Evolutionary conservation across 92 coral and sea anemone species (phyloP).

Genomic region (Actinernus sp.): DNA sequence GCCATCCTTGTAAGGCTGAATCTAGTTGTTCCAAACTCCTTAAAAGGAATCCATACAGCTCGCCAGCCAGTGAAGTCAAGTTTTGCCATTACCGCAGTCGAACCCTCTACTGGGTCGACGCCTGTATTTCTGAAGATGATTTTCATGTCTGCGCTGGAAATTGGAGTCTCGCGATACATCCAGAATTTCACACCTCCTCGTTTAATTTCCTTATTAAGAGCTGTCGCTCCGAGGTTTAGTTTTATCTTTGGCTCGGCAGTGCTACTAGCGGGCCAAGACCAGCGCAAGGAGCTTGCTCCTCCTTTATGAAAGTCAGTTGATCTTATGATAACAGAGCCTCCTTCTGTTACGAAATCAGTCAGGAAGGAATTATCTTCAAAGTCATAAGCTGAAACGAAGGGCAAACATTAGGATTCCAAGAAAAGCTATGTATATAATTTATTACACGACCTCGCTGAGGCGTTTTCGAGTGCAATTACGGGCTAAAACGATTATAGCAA

Average conservation of each 20-base stretch:
- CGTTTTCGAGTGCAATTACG: too few species aligned
- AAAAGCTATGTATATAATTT: too few species aligned
- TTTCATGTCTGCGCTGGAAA: neutral
- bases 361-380: neutral
- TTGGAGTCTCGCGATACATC: neutral
- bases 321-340: neutral
- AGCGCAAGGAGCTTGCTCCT: neutral
- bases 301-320: neutral
- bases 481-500: too few species aligned
- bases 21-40: neutral
- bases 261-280: conserved; percentile 7
- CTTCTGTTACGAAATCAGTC: neutral
- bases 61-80: conserved; percentile 19
- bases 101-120: too few species aligned
- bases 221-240: neutral
- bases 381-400: neutral
- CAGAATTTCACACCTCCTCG: conserved; percentile 19
- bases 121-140: neutral
- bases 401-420: too few species aligned
- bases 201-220: neutral
- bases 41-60: conserved; percentile 10
- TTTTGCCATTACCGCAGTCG: conserved; percentile 9
- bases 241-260: neutral
- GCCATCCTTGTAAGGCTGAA: neutral
- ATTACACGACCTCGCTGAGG: too few species aligned